Conservation (phyloP, 2,888 invertebrate species). For the Caradrina kadenii region DNA sequence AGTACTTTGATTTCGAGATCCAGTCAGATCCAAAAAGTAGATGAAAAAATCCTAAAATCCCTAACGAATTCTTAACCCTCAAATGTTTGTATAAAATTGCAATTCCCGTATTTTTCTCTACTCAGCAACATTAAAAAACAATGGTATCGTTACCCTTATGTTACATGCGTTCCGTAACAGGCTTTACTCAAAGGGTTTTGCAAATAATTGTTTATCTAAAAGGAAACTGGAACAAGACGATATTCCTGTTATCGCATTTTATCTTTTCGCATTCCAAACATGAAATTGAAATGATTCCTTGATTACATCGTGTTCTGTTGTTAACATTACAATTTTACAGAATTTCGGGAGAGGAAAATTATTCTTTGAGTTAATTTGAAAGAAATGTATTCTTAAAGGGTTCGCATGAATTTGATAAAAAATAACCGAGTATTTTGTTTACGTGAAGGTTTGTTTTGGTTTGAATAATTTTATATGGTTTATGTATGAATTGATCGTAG, state of each 20-base stretch:
- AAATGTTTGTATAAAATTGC: conserved; percentile 18
- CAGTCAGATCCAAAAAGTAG: background rate
- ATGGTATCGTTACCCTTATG: conserved; percentile 25
- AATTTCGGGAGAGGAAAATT: conserved; percentile 5
- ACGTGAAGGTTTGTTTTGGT: background rate
- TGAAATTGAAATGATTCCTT: conserved; percentile 36
- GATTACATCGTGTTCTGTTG: conserved; percentile 31
- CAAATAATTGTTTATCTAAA: conserved; percentile 41
- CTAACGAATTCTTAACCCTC: background rate
- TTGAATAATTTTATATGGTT: background rate
- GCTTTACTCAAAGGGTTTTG: conserved; percentile 39
- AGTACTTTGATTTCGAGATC: background rate
- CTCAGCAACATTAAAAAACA: conserved; percentile 18
- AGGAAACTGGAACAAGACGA: conserved; percentile 19
- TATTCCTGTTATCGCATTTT: conserved; percentile 32
- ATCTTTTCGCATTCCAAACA: conserved; percentile 16
- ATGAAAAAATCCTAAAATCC: background rate
- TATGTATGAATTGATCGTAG: background rate
- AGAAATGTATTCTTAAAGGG: background rate
- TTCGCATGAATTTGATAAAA: conserved; percentile 1
- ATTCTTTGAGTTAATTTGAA: conserved; percentile 10
- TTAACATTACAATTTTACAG: conserved; percentile 27
- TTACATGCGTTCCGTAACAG: conserved; percentile 23
- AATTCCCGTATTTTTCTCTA: conserved; percentile 16
- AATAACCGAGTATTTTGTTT: background rate